Percentiles rank a stretch among this genome's conserved stretches.
Evolutionary conservation across 2,888 invertebrate genomes (phyloP).

Genomic region (Drosophila atroscutellata): DNA sequence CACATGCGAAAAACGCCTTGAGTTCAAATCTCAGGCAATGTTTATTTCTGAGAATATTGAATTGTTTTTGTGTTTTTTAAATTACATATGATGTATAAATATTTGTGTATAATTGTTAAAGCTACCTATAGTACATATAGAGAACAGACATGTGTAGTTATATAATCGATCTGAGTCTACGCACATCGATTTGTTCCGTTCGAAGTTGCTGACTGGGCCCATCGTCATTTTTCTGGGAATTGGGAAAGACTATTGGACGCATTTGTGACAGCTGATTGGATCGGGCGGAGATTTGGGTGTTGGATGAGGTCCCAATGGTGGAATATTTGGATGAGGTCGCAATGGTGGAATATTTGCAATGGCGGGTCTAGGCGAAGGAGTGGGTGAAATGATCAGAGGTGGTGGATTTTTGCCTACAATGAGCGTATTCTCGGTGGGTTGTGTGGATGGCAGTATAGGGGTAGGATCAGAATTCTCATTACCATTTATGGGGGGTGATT

Average conservation of each 20-base stretch:
- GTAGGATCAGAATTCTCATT: conserved; percentile 15
- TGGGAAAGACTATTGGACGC: conserved; percentile 60
- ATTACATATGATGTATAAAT: conserved; percentile 20
- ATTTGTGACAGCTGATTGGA: conserved; percentile 30
- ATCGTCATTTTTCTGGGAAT: conserved; percentile 39
- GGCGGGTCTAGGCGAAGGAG: conserved; percentile 15
- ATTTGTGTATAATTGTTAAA: conserved; percentile 17
- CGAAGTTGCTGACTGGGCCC: conserved; percentile 18
- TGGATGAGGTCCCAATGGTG: conserved; percentile 43
- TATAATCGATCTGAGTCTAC: conserved; percentile 38
- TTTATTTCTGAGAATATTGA: conserved; percentile 3
- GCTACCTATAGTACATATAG: not conserved
- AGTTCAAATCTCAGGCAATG: conserved; percentile 15
- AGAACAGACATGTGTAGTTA: not conserved
- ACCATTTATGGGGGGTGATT: conserved; percentile 18
- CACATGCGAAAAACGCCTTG: conserved; percentile 18
- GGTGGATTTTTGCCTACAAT: conserved; percentile 42
- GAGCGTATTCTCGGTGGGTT: conserved; percentile 28
- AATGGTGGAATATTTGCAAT: conserved; percentile 53
- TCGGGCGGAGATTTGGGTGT: not conserved
- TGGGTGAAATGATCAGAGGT: conserved; percentile 37
- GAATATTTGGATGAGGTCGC: conserved; percentile 41
- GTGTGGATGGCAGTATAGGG: conserved; percentile 21
- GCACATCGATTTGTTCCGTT: conserved; percentile 49
- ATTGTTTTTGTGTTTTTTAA: conserved; percentile 12